A percentile compares a stretch with the other conserved stretches of the same genome.
These are phyloP conservation scores for Manis pentadactyla DNA, from an alignment of 2,797 vertebrate species.

Conservation along the genomic window DNA sequence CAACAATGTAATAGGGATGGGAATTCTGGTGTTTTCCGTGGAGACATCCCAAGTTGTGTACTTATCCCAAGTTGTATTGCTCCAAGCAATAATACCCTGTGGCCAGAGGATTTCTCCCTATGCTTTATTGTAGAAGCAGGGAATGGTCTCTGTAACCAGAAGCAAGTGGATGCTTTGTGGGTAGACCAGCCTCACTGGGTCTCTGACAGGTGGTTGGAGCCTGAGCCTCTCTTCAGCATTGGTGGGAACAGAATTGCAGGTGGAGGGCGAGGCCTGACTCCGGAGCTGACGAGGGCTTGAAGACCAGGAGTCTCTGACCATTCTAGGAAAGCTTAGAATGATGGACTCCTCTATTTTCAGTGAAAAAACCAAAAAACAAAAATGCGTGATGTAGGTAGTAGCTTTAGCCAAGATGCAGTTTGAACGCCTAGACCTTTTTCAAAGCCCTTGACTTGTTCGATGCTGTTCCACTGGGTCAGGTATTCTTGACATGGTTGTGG, in stretches of 20 bases:
- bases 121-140: background rate
- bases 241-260: background rate
- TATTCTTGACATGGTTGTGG: background rate
- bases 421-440: background rate
- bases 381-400: background rate
- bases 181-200: background rate
- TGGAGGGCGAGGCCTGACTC: background rate
- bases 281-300: background rate
- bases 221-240: background rate
- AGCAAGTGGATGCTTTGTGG: background rate
- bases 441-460: background rate
- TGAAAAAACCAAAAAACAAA: background rate
- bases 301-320: background rate
- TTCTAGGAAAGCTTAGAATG: background rate
- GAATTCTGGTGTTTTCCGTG: background rate
- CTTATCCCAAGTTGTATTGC: background rate
- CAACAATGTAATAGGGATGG: background rate
- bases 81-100: background rate
- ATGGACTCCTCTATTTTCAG: background rate
- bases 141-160: background rate
- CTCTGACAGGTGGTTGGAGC: background rate
- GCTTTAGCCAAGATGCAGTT: background rate
- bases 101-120: background rate
- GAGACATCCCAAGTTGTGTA: background rate
- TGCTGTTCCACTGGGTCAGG: rapidly evolving